Percentiles rank a stretch among this genome's conserved stretches.
These are phyloP conservation scores for Oryzias celebensis DNA, from an alignment of 2,113 vertebrate species.

Conservation along the genomic window DNA sequence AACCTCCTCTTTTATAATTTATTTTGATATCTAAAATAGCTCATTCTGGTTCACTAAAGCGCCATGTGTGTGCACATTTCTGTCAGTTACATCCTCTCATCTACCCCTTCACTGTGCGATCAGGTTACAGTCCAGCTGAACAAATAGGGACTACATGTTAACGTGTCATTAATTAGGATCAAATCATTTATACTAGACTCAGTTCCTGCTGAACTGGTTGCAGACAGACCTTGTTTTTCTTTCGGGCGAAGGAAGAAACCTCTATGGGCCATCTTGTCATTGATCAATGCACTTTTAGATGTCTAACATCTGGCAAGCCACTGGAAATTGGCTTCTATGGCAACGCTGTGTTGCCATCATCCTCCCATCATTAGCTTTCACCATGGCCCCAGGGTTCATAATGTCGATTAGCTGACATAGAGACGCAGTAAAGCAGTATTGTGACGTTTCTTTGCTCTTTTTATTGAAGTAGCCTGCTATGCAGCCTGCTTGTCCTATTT, in stretches of 20 bases:
- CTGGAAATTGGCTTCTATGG: constrained; percentile 91
- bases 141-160: constrained; percentile 89
- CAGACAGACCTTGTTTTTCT: constrained; percentile 35
- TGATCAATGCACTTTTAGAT: constrained; percentile 95
- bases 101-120: constrained; percentile 87
- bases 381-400: constrained; percentile 86
- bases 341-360: constrained; percentile 85
- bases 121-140: constrained; percentile 91
- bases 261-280: constrained; percentile 82
- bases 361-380: constrained; percentile 96
- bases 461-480: constrained; percentile 87
- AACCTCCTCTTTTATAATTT: too few species aligned
- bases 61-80: constrained; percentile 57
- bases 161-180: constrained; percentile 95
- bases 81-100: constrained; percentile 94
- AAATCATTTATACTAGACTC: constrained; percentile 89
- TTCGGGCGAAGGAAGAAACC: constrained; percentile 38
- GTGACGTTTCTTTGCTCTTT: constrained; percentile 89
- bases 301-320: constrained; percentile 97
- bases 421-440: constrained; percentile 81
- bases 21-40: too few species aligned
- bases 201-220: constrained; percentile 52
- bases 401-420: constrained; percentile 74
- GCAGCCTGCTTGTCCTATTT: constrained; percentile 90
- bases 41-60: too few species aligned